Conservation (phyloP, 2,797 vertebrate genomes). For the Garrulus glandarius region DNA sequence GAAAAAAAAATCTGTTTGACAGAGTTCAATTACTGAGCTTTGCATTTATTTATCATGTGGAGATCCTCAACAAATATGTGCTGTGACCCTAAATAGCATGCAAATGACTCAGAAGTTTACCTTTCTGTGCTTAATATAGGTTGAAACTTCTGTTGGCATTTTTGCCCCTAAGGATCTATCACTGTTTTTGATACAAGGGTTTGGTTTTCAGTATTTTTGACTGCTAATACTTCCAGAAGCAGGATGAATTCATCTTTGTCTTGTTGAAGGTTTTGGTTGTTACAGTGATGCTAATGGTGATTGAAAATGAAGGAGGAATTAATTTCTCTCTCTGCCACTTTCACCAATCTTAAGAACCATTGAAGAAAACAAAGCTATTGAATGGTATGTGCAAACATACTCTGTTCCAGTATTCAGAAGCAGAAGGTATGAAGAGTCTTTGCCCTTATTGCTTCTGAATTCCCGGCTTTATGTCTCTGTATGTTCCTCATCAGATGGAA, state of each 20-base stretch:
- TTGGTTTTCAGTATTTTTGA: not conserved
- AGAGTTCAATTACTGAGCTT: not conserved
- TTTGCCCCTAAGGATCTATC: not conserved
- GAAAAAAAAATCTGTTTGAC: not conserved
- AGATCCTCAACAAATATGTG: not conserved
- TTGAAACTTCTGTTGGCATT: not conserved
- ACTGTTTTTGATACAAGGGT: not conserved
- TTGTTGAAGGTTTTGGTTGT: not conserved
- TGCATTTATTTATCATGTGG: constrained; percentile 5
- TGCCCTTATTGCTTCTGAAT: not conserved
- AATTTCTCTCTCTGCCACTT: not conserved
- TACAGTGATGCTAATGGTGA: not conserved
- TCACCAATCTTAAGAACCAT: not conserved
- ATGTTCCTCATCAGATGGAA: not conserved
- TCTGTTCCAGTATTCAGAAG: not conserved
- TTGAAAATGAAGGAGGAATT: not conserved
- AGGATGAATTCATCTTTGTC: not conserved
- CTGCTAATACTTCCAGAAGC: not conserved
- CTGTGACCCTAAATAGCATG: constrained; percentile 3
- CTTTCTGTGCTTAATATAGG: not conserved
- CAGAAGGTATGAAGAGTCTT: not conserved
- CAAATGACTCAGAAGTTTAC: constrained; percentile 19
- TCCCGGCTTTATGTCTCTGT: not conserved
- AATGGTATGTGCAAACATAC: not conserved
- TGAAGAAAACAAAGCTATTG: not conserved